Evolutionary conservation across 2,888 invertebrate genomes (phyloP), one percentile per base, ranked within the genome.

Genomic region (Shargacucullia verbasci): DNA sequence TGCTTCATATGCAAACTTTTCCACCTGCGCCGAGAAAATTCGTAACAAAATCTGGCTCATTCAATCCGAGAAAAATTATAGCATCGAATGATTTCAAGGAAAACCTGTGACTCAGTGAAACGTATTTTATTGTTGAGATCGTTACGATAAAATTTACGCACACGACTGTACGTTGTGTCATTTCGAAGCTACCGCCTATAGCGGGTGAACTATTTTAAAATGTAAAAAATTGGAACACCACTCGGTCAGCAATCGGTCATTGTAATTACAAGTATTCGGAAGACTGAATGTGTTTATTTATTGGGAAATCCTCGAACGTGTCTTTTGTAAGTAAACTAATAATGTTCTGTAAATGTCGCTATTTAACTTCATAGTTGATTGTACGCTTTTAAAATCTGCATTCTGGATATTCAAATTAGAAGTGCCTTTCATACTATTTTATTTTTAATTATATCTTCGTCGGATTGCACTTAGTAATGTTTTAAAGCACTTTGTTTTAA

Each of bases 131-230:
- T 73, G 73, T 73, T 54, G 45, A 49, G 57, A 62, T 64, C 73
- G 59, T 77, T 78, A 73, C 76, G 60, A 62, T 71, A 56, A 69
- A 71, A 76, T 76, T 76, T 76, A 76, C 60, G 65, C 62, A 57
- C 46, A 56, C 71, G 59, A 55, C 56, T 57, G 41, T 67, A 55
- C 61, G 25, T 53, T 63, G 54, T 75, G 58, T 59, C 68, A 64
- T 60, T 63, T 46, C 38, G 50, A 59, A 49, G 49, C 49, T 40
- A 31, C 74, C 25, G 60, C 65, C 54, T 39, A 65, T 57, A 75
- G 67, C 59, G 55, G 50, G 54, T 59, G 54, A 70, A 73, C 73
- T 76, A 74, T 76, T 74, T 76, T 67, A 50, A 74, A 76, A 61
- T 55, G 10, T 48, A 40, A 67, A 70, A 69, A 73, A 73, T 72